Evolutionary conservation across 2,113 vertebrate species (phyloP), one percentile per base, ranked within the genome.

Genomic region (Edolisoma coerulescens): DNA sequence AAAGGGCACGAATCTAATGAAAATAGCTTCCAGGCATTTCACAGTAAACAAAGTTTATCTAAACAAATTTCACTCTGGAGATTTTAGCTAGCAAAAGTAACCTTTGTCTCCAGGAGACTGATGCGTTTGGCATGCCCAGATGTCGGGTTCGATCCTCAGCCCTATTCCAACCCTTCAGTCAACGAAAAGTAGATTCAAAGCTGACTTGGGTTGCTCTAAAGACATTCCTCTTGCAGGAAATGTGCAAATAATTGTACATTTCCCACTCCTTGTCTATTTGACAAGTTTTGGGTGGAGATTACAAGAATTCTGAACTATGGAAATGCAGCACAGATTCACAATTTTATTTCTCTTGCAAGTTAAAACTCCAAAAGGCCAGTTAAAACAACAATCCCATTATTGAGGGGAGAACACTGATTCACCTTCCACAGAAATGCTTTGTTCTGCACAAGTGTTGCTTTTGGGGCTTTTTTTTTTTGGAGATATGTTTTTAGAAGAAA

Each of bases 101-200:
- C 24, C 16, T 95, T 42, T 93, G 15, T 17, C 24, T 74, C 14
- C 6, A 1, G 14, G 61, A 53, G 24, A 76, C 24, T 56, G 17
- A 26, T 68, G 50, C 0, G 1, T 88, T 83, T 80, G 59, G 24
- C 35, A 70, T 0, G 0, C 15, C 27, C 33, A 52, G 33, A 42
- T 50, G 7, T 11, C 57, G 24, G 6, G 24, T 56, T 83, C 69
- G 42, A 61, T 59, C 50, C 15, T 74, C 53, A 70, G 5, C 23
- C 14, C 30, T 35, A 4, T 32, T 57, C n/a, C 35, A 93, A 9
- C 11, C 5, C 21, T 81, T 59, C 1, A 0, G 3, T 30, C 56
- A 56, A 17, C 10, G 15, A 61, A 57, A 90, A 77, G 26, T 18
- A 53, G 50, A 44, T 11, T 16, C 50, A 88, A 80, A 84, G 15